Conservation (phyloP, 2,797 vertebrate species). For the Vireo griseus region DNA sequence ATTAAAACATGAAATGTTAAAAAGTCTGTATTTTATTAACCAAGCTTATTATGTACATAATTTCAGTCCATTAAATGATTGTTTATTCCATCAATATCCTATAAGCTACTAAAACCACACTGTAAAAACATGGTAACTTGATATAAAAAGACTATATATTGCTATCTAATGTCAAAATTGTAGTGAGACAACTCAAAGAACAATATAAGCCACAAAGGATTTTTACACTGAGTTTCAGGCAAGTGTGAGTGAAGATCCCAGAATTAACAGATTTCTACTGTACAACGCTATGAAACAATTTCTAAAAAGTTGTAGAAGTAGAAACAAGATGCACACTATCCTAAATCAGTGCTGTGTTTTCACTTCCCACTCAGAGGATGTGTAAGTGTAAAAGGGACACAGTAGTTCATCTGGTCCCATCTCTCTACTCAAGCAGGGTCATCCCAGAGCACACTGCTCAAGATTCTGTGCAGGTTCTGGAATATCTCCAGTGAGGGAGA, state of each 20-base stretch:
- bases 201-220: background rate
- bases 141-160: background rate
- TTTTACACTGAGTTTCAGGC: background rate
- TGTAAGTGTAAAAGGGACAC: background rate
- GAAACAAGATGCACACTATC: background rate
- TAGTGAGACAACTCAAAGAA: background rate
- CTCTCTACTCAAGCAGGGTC: too few species aligned
- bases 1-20: background rate
- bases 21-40: background rate
- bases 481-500: background rate
- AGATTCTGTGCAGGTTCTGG: background rate
- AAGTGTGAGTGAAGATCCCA: background rate
- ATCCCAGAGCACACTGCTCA: background rate
- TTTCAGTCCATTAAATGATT: background rate
- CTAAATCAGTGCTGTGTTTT: background rate
- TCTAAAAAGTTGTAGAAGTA: background rate
- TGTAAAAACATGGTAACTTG: background rate
- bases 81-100: background rate
- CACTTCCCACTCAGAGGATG: background rate
- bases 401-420: background rate
- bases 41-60: background rate
- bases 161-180: background rate
- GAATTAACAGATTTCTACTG: background rate
- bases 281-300: background rate
- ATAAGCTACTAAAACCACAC: background rate